A percentile compares a stretch with the other conserved stretches of the same genome.
Conservation (phyloP, 2,113 vertebrate species). For the Galeopterus variegatus region DNA sequence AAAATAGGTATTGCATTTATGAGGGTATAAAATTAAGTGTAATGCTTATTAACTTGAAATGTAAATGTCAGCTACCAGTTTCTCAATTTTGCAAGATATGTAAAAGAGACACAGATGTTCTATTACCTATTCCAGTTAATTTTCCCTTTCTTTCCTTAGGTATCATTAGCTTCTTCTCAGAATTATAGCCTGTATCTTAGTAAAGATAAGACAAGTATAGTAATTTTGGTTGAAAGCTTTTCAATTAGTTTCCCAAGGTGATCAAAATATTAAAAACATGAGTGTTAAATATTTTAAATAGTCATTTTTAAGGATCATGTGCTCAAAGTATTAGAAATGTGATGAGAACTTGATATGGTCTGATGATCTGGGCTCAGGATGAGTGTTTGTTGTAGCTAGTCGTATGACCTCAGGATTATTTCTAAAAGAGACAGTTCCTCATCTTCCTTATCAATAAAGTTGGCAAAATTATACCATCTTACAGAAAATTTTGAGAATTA, state of each 20-base stretch:
- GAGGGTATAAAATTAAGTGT: constrained; percentile 72
- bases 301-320: neutral
- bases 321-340: neutral
- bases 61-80: constrained; percentile 69
- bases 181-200: constrained; percentile 69
- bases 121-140: constrained; percentile 76
- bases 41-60: constrained; percentile 75
- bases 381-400: neutral
- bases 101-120: constrained; percentile 74
- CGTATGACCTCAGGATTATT: neutral
- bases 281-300: constrained; percentile 50
- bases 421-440: neutral
- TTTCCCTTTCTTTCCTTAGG: constrained; percentile 55
- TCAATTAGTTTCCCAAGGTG: constrained; percentile 64
- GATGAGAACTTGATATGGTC: neutral
- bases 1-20: constrained; percentile 69
- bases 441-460: neutral
- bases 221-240: constrained; percentile 44
- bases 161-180: constrained; percentile 70
- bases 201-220: constrained; percentile 55
- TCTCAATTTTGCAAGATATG: constrained; percentile 70
- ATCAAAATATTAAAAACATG: constrained; percentile 63
- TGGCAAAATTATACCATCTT: neutral
- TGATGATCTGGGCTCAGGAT: neutral
- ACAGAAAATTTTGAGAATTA: neutral